A percentile compares a stretch with the other conserved stretches of the same genome.
These are phyloP conservation scores for Sylvilagus floridanus DNA, from an alignment of 2,797 vertebrate genomes.

Conservation along the genomic window DNA sequence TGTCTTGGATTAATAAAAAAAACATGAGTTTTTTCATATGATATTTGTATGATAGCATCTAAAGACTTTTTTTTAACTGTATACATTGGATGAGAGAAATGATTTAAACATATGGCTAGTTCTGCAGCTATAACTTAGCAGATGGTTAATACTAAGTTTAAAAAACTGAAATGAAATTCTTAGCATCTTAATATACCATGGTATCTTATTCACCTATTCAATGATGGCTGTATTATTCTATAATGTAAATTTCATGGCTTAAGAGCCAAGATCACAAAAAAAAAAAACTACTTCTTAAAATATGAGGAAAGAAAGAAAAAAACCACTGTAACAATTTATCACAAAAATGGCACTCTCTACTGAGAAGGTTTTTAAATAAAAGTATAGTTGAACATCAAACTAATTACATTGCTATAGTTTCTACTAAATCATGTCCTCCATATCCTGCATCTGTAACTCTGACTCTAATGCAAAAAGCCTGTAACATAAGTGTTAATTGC, in stretches of 20 bases:
- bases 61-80: constrained; percentile 75
- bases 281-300: not conserved
- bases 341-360: not conserved
- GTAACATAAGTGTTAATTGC: not conserved
- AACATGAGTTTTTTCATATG: not conserved
- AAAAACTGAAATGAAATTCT: constrained; percentile 71
- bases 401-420: not conserved
- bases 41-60: constrained; percentile 75
- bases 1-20: constrained; percentile 56
- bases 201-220: constrained; percentile 58
- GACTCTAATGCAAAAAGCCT: not conserved
- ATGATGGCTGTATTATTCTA: not conserved
- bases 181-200: constrained; percentile 47
- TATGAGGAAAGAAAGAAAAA: not conserved
- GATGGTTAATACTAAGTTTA: constrained; percentile 83
- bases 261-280: constrained; percentile 4
- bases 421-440: not conserved
- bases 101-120: constrained; percentile 81
- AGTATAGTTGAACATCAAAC: not conserved
- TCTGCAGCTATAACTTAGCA: constrained; percentile 80
- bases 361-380: constrained; percentile 12
- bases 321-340: not conserved
- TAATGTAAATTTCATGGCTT: not conserved
- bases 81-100: constrained; percentile 72
- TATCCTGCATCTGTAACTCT: not conserved